Percentiles rank a stretch among this genome's conserved stretches.
phyloP scores from a whole-genome alignment of 2,888 invertebrate genomes.

The Elysia crispata region DNA sequence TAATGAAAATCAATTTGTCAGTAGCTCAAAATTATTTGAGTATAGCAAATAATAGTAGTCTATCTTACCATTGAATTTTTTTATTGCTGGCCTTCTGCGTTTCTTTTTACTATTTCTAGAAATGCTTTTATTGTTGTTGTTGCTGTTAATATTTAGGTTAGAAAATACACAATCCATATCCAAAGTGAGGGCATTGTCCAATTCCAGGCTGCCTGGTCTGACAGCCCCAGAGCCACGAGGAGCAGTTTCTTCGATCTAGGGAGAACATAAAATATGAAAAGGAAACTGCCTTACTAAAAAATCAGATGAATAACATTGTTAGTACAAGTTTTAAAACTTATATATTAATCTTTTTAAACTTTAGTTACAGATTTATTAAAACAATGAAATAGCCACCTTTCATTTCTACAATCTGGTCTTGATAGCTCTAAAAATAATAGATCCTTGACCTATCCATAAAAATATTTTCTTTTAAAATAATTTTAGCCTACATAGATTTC shows the following conservation, averaged over 20 bases:
- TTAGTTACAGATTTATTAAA: background rate
- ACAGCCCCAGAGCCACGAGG: conserved; percentile 54
- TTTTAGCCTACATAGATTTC: too few relatives aligned
- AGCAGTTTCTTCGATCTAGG: conserved; percentile 66
- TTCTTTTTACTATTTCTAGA: conserved; percentile 64
- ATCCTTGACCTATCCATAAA: too few relatives aligned
- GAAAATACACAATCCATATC: conserved; percentile 65
- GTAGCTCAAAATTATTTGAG: too few relatives aligned
- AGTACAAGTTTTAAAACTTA: background rate
- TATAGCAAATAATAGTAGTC: too few relatives aligned
- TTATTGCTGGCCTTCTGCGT: conserved; percentile 69
- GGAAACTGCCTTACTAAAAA: background rate
- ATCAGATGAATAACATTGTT: background rate
- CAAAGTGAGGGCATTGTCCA: conserved; percentile 68
- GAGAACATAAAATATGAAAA: conserved; percentile 13
- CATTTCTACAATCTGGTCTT: too few relatives aligned
- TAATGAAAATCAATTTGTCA: background rate
- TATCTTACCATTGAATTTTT: conserved; percentile 73
- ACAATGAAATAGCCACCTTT: background rate
- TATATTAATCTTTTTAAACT: background rate
- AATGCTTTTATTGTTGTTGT: conserved; percentile 32
- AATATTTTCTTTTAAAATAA: too few relatives aligned
- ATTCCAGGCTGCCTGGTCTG: conserved; percentile 68
- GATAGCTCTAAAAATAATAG: too few relatives aligned
- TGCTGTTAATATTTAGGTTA: conserved; percentile 59